A percentile compares a stretch with the other conserved stretches of the same genome.
Conservation (phyloP, 23 tunicate species). For the Ciona savignyi region DNA sequence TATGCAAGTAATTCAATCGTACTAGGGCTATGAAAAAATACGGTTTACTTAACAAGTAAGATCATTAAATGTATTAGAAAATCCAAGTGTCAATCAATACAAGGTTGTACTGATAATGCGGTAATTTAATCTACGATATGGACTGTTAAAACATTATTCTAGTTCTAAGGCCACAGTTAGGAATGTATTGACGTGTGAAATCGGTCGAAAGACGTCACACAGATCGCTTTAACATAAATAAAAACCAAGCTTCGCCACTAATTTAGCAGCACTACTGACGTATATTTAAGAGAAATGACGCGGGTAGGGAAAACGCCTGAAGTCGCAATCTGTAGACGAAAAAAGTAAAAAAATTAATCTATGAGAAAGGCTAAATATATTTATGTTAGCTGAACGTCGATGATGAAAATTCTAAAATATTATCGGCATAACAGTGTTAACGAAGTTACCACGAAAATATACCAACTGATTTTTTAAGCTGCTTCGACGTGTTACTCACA, state of each 20-base stretch:
- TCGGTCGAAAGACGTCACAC: not conserved
- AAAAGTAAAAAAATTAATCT: too few relatives aligned
- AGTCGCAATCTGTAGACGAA: not conserved
- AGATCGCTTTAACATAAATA: not conserved
- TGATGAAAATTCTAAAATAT: not conserved
- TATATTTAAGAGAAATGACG: not conserved
- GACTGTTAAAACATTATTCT: not conserved
- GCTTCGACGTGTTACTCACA: too few relatives aligned
- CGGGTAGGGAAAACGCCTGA: not conserved
- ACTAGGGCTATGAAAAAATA: too few relatives aligned
- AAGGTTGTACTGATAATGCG: too few relatives aligned
- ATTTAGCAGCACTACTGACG: not conserved
- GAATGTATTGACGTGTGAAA: not conserved
- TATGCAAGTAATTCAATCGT: too few relatives aligned
- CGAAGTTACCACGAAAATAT: too few relatives aligned
- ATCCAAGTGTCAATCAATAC: too few relatives aligned
- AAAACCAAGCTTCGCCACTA: not conserved
- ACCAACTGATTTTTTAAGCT: too few relatives aligned
- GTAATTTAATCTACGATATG: not conserved
- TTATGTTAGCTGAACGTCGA: too few relatives aligned
- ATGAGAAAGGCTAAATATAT: too few relatives aligned
- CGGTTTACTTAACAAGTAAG: too few relatives aligned
- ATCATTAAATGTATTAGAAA: too few relatives aligned
- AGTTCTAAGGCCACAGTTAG: not conserved
- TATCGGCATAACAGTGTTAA: not conserved